Evolutionary conservation across 2,888 invertebrate species (phyloP).

Genomic region (Ophion ventricosus): DNA sequence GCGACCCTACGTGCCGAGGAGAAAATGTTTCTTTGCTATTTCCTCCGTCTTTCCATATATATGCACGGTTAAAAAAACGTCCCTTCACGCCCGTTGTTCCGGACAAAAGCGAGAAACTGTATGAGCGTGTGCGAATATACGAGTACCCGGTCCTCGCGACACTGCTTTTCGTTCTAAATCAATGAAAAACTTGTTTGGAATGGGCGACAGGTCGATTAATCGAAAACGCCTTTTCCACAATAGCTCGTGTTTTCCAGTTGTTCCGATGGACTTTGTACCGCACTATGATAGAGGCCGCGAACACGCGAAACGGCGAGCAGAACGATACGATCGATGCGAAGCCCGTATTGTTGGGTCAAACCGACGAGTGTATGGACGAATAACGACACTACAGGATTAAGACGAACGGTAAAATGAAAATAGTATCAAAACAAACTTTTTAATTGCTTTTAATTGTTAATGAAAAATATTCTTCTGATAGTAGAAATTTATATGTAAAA

Average conservation of each 20-base stretch:
- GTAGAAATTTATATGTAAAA: too few relatives aligned
- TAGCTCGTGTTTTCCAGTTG: not conserved
- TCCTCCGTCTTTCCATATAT: not conserved
- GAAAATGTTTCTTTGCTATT: constrained; percentile 56
- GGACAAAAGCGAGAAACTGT: too few relatives aligned
- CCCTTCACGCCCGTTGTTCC: not conserved
- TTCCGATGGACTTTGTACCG: not conserved
- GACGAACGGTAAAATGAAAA: too few relatives aligned
- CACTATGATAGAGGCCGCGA: too few relatives aligned
- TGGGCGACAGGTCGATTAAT: constrained; percentile 47
- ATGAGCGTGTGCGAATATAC: not conserved
- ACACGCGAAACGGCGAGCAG: too few relatives aligned
- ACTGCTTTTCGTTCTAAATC: constrained; percentile 16
- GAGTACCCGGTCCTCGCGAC: not conserved
- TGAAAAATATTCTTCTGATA: too few relatives aligned
- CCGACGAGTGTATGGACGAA: too few relatives aligned
- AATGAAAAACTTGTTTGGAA: constrained; percentile 29
- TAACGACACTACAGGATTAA: too few relatives aligned
- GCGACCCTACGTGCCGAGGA: constrained; percentile 35
- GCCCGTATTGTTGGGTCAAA: too few relatives aligned
- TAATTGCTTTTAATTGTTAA: too few relatives aligned
- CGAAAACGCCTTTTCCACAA: constrained; percentile 16
- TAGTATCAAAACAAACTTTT: too few relatives aligned
- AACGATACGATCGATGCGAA: not conserved
- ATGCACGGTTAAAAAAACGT: too few relatives aligned